Evolutionary conservation across 2,113 vertebrate genomes (phyloP).

Genomic region (Phylloscopus trochiloides): DNA sequence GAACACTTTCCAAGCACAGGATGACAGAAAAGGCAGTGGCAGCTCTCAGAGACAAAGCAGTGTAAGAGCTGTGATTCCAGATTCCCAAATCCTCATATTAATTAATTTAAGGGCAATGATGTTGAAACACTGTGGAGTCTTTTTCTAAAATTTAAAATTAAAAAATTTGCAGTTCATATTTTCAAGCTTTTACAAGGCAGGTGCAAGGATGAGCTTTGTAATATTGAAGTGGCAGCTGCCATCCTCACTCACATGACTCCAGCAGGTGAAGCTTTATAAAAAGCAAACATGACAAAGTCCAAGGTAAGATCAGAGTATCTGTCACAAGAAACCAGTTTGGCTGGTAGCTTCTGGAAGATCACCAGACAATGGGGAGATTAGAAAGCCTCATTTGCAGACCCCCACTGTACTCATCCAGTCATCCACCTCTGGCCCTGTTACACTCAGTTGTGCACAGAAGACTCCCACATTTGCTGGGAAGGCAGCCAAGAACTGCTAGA

Average conservation of each 20-base stretch:
- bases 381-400: neutral
- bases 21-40: neutral
- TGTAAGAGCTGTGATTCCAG: neutral
- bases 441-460: neutral
- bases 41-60: neutral
- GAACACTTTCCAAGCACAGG: neutral
- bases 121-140: neutral
- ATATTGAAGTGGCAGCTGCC: neutral
- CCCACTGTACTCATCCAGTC: neutral
- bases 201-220: neutral
- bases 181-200: neutral
- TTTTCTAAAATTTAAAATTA: neutral
- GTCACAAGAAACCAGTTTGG: neutral
- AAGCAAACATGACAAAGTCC: neutral
- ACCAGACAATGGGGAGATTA: neutral
- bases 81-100: neutral
- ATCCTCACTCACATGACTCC: neutral
- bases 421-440: accelerated
- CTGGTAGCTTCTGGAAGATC: neutral
- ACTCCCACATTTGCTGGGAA: accelerated
- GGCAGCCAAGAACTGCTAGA: neutral
- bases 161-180: neutral
- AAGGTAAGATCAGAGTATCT: neutral
- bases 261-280: neutral
- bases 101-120: neutral